These are phyloP conservation scores for Cremastinae sp. DNA, from an alignment of 2,888 invertebrate species.

Conservation along the genomic window DNA sequence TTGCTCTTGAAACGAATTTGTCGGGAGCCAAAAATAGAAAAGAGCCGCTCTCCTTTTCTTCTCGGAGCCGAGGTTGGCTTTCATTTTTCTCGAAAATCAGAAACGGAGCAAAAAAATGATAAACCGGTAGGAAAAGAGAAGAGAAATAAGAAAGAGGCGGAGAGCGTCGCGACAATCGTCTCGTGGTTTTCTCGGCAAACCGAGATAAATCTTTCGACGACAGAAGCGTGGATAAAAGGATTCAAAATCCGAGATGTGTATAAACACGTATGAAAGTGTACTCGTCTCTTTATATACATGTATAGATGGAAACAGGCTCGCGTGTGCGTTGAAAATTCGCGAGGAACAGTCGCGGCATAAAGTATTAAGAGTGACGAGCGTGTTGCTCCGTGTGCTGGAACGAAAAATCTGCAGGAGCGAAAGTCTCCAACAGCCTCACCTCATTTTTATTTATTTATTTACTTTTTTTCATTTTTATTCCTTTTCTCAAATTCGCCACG, in stretches of 20 bases:
- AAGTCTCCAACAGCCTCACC: slow-evolving; percentile 48
- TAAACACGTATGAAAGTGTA: too few species aligned
- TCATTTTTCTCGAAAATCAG: too few species aligned
- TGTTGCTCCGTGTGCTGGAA: slow-evolving; percentile 12
- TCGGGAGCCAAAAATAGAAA: too few species aligned
- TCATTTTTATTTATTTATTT: slow-evolving; percentile 31
- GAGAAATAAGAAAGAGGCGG: slow-evolving; percentile 23
- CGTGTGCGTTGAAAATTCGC: slow-evolving; percentile 37
- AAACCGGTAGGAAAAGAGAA: not conserved
- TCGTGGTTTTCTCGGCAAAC: slow-evolving; percentile 24
- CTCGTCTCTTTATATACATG: not conserved
- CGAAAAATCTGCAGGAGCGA: slow-evolving; percentile 35
- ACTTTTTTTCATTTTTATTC: not conserved
- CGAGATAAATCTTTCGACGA: slow-evolving; percentile 45
- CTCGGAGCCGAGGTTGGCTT: too few species aligned
- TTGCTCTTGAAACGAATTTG: too few species aligned
- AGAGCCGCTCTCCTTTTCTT: too few species aligned
- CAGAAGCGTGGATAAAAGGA: slow-evolving; percentile 50
- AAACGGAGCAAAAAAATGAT: too few species aligned
- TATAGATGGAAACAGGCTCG: not conserved
- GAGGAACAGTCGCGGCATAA: slow-evolving; percentile 41
- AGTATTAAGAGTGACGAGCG: slow-evolving; percentile 56
- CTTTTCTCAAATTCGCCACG: slow-evolving; percentile 50
- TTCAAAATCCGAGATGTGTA: slow-evolving; percentile 20
- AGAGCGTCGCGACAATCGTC: slow-evolving; percentile 29